phyloP scores from a whole-genome alignment of 2,113 vertebrate genomes.

The Hemicordylus capensis region DNA sequence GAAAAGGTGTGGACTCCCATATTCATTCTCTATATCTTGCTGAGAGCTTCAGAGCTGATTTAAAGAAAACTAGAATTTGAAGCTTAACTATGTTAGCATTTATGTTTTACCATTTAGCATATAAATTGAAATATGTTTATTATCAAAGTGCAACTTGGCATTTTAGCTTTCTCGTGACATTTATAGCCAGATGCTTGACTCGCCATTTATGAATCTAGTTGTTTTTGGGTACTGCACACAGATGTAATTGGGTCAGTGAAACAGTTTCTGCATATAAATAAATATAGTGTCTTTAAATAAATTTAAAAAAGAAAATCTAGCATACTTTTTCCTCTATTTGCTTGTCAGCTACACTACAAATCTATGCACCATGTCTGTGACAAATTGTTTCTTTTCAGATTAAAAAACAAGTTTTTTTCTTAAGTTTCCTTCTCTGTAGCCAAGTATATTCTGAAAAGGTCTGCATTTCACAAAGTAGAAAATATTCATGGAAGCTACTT shows the following conservation, averaged over 20 bases:
- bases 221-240: conserved; percentile 38
- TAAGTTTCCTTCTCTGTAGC: not conserved
- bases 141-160: conserved; percentile 37
- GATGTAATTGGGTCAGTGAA: conserved; percentile 30
- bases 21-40: not conserved
- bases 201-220: conserved; percentile 47
- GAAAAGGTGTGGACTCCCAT: no score
- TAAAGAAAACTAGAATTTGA: not conserved
- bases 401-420: not conserved
- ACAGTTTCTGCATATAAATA: conserved; percentile 39
- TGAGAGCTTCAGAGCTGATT: not conserved
- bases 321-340: not conserved
- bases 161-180: conserved; percentile 41
- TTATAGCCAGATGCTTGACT: conserved; percentile 46
- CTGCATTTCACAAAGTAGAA: no score
- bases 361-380: not conserved
- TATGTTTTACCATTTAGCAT: not conserved
- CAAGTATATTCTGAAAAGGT: no score
- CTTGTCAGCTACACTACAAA: not conserved
- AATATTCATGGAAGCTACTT: no score
- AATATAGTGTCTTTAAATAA: conserved; percentile 19
- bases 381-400: not conserved
- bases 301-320: not conserved
- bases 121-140: conserved; percentile 37
- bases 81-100: not conserved